Percentiles rank a stretch among this genome's conserved stretches.
Conservation (phyloP, 2,888 invertebrate species). For the Plebejus anna region DNA sequence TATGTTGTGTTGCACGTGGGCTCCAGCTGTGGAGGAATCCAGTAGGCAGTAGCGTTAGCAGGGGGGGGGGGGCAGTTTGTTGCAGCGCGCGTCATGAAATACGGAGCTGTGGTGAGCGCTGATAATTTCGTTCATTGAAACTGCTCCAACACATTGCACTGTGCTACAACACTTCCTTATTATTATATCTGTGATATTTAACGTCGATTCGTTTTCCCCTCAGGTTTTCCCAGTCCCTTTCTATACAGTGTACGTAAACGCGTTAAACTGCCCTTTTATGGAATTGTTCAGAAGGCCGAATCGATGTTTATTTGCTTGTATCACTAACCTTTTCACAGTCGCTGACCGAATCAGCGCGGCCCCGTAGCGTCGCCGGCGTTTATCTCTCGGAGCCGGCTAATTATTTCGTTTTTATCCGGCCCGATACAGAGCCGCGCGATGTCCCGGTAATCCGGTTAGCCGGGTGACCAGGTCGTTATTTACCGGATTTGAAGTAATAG, state of each 20-base stretch:
- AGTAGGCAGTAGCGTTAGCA: background rate
- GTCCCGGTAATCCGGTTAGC: background rate
- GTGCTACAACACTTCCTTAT: background rate
- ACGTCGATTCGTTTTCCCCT: background rate
- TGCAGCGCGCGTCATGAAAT: background rate
- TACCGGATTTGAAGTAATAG: background rate
- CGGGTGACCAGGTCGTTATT: background rate
- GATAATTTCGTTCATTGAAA: conserved; percentile 1
- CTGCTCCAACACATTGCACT: background rate
- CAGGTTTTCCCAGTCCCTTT: background rate
- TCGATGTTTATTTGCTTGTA: background rate
- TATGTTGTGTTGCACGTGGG: background rate
- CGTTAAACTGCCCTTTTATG: background rate
- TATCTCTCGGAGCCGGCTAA: background rate
- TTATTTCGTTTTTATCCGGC: background rate
- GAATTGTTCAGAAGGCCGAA: background rate
- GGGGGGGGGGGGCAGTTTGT: background rate
- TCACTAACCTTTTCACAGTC: background rate
- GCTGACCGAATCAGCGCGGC: background rate
- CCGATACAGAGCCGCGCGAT: background rate
- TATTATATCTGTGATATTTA: background rate
- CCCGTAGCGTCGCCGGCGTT: background rate
- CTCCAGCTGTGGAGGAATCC: background rate
- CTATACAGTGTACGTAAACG: background rate
- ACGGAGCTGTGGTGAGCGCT: background rate